These are phyloP conservation scores for Eulemur rubriventer DNA, from an alignment of 2,797 vertebrate species.

Conservation along the genomic window DNA sequence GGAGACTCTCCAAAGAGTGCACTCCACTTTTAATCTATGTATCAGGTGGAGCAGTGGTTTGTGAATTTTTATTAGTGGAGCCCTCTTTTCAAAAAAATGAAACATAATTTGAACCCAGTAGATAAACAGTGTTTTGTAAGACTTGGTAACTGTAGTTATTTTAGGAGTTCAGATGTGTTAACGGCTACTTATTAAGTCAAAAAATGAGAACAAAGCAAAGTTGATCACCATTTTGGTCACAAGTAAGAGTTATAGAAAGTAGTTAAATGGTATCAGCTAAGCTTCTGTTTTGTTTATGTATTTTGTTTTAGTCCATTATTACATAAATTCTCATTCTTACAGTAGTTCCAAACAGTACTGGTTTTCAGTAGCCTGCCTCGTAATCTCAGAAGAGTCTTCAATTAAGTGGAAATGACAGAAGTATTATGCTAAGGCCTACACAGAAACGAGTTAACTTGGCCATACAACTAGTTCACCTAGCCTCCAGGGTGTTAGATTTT, in stretches of 20 bases:
- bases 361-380: background rate
- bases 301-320: background rate
- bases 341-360: background rate
- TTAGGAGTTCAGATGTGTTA: background rate
- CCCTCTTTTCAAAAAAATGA: background rate
- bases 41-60: background rate
- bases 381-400: background rate
- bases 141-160: background rate
- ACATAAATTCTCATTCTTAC: background rate
- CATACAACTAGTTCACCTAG: background rate
- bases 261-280: background rate
- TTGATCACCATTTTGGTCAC: background rate
- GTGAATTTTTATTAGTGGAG: background rate
- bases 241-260: background rate
- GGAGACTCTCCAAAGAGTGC: background rate
- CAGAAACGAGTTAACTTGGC: background rate
- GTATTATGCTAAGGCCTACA: background rate
- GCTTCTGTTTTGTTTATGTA: background rate
- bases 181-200: background rate
- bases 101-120: background rate
- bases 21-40: fast-evolving
- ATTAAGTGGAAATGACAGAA: background rate
- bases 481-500: background rate
- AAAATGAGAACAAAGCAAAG: background rate
- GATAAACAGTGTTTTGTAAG: background rate